These are phyloP conservation scores for Mormyrus hasselquistii DNA, from an alignment of 2,797 vertebrate genomes.

Conservation along the genomic window DNA sequence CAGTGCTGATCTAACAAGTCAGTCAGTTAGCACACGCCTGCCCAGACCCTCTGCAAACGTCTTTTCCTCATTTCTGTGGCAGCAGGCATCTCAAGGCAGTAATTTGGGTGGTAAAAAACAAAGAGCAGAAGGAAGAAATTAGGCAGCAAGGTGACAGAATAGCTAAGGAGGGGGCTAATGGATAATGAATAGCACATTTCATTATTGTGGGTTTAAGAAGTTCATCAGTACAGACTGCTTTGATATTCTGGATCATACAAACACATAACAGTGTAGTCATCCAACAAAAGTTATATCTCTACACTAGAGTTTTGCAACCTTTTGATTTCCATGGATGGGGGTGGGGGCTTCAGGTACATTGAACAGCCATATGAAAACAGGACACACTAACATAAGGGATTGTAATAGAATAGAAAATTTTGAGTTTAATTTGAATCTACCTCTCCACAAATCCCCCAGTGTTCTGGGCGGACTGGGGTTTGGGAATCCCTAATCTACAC, in stretches of 20 bases:
- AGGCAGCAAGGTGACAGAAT: conserved; percentile 44
- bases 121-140: conserved; percentile 39
- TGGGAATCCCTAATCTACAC: background rate
- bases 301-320: background rate
- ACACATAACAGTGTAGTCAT: background rate
- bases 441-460: background rate
- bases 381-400: background rate
- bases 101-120: background rate
- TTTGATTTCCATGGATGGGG: background rate
- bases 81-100: conserved; percentile 12
- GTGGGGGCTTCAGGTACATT: background rate
- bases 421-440: background rate
- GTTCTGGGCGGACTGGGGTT: background rate
- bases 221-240: background rate
- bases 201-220: conserved; percentile 7
- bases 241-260: background rate
- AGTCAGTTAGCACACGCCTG: conserved; percentile 36
- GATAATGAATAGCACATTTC: background rate
- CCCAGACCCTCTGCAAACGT: background rate
- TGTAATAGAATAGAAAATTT: background rate
- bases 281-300: background rate
- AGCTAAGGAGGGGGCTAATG: conserved; percentile 43
- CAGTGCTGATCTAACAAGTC: conserved; percentile 67
- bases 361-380: background rate
- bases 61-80: conserved; percentile 25